Base-by-base conservation (phyloP, 1,140 invertebrate species). In the Penaeus japonicus region DNA sequence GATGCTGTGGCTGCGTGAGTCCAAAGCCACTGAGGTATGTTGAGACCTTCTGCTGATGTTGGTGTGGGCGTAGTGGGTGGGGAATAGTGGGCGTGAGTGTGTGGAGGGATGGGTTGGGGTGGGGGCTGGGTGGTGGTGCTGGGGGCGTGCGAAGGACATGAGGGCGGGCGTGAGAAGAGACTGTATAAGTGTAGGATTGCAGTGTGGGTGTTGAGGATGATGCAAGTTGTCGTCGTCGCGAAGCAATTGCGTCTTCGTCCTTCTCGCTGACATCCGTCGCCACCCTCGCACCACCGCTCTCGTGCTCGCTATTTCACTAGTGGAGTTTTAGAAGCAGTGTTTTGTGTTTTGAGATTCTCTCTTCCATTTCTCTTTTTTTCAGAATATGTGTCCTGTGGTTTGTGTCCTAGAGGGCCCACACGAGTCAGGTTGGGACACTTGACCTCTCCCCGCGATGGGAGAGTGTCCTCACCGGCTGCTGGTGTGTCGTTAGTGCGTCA, bases 11-110 rank as follows among this genome's bases (percentile, higher is more conserved):
- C 86, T 88, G 75, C 53, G 39, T 4, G 70, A 73, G 57, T 59
- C 82, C 32, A 65, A n/a, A 83, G 53, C 79, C 83, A 57, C 79
- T 88, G 86, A 88, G 86, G 86, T 88, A 88, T 82, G 70, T 73
- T 57, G 78, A 88, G 54, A 47, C 70, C 22, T 87, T 47, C 78
- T 81, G 62, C 59, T 65, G 24, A 27, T 70, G 57, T 53, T 73
- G 79, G 30, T 77, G 39, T 47, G 75, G 54, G 35, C 32, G 24
- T n/a, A 55, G 24, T 82, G 54, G n/a, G 80, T 82, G 39, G 27
- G 79, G 20, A 54, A 55, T 27, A 59, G 53, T 55, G 54, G 53
- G 59, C 55, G 32, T n/a, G 47, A n/a, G 30, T 22, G 53, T 57
- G 53, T 54, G 79, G 30, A 55, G 32, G 80, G 12, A n/a, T 82